Percentiles rank a stretch among this genome's conserved stretches.
phyloP scores from a whole-genome alignment of 2,797 vertebrate genomes.

The Pogonophryne albipinna region DNA sequence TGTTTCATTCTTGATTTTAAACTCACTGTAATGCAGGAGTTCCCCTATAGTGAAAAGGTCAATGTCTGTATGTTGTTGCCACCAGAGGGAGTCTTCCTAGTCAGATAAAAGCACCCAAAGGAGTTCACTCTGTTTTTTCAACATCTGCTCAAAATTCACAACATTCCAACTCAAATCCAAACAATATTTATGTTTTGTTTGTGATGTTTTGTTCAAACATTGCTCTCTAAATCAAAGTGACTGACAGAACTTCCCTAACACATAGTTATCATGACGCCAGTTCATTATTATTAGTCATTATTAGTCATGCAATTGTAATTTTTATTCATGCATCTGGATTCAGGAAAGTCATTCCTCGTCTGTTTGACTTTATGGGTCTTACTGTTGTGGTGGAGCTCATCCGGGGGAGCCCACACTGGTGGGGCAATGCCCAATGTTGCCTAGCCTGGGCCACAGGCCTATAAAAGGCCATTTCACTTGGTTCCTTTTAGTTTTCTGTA shows the following conservation, averaged over 20 bases:
- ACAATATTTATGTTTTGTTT: conserved; percentile 52
- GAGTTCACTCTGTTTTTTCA: conserved; percentile 42
- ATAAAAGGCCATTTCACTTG: conserved; percentile 76
- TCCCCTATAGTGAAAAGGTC: background rate
- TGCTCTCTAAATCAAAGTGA: conserved; percentile 50
- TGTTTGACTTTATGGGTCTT: conserved; percentile 65
- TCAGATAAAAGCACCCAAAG: conserved; percentile 44
- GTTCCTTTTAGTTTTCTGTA: conserved; percentile 69
- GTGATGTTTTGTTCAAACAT: conserved; percentile 44
- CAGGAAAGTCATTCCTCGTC: conserved; percentile 61
- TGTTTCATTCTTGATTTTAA: background rate
- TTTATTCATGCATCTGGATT: conserved; percentile 65
- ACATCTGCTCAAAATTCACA: conserved; percentile 65
- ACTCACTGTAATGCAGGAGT: background rate
- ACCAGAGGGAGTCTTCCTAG: conserved; percentile 81
- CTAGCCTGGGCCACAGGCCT: conserved; percentile 58
- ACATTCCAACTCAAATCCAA: conserved; percentile 31
- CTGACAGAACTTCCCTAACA: conserved; percentile 33
- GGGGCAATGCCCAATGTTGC: conserved; percentile 67
- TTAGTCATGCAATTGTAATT: conserved; percentile 63
- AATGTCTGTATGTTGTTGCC: conserved; percentile 52
- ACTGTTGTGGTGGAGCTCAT: conserved; percentile 76
- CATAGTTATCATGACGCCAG: conserved; percentile 51
- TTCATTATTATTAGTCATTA: conserved; percentile 71
- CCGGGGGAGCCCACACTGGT: conserved; percentile 55